A percentile compares a stretch with the other conserved stretches of the same genome.
phyloP scores from a whole-genome alignment of 2,888 invertebrate genomes.

The Volucella bombylans region DNA sequence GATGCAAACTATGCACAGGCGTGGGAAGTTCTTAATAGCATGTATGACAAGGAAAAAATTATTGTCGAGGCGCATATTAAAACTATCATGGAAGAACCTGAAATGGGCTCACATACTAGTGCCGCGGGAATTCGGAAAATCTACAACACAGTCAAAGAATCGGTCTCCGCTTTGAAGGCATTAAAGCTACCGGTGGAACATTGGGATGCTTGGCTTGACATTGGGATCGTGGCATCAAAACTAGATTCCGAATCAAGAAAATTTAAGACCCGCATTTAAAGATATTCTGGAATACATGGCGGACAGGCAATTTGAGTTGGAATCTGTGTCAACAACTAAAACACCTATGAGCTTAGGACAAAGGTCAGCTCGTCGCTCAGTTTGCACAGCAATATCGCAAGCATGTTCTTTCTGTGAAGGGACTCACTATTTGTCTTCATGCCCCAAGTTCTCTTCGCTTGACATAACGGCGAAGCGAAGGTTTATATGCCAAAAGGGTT shows the following conservation, averaged over 20 bases:
- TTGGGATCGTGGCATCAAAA: slow-evolving; percentile 3
- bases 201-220: background rate
- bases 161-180: background rate
- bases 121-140: background rate
- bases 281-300: too few relatives aligned
- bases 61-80: background rate
- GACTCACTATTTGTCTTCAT: too few relatives aligned
- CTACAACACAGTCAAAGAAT: slow-evolving; percentile 6
- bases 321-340: too few relatives aligned
- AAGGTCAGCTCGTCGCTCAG: accelerated
- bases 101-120: background rate
- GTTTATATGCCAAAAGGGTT: too few relatives aligned
- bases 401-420: too few relatives aligned
- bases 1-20: slow-evolving; percentile 1
- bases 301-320: too few relatives aligned
- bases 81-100: slow-evolving; percentile 19
- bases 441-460: too few relatives aligned
- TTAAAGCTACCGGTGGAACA: background rate
- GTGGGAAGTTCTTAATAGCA: background rate
- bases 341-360: too few relatives aligned
- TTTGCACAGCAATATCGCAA: too few relatives aligned
- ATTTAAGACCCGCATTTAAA: too few relatives aligned
- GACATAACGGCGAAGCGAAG: too few relatives aligned
- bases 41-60: background rate
- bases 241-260: background rate